phyloP scores from a whole-genome alignment of 1,140 invertebrate species.

The Trichonephila clavipes region DNA sequence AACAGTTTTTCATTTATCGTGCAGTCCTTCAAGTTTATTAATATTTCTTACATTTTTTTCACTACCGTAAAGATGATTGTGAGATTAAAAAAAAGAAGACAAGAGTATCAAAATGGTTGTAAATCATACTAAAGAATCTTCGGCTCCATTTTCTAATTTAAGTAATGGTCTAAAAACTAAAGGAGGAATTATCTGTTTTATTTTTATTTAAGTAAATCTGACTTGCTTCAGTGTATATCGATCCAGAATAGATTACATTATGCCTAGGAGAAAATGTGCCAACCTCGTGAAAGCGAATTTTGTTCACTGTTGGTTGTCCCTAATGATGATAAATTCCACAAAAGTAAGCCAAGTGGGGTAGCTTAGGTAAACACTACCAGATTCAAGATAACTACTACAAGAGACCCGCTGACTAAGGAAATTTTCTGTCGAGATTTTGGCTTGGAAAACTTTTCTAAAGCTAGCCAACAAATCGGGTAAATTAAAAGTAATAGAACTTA shows the following conservation, averaged over 20 bases:
- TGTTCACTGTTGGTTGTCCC: neutral
- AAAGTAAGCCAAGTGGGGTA: neutral
- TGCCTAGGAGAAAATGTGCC: neutral
- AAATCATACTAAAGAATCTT: slow-evolving; percentile 23
- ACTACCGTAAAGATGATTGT: neutral
- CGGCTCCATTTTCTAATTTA: neutral
- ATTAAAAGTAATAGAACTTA: slow-evolving; percentile 47
- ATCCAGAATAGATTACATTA: slow-evolving; percentile 44
- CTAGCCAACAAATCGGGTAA: slow-evolving; percentile 32
- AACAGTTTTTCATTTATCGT: neutral
- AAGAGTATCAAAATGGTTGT: neutral
- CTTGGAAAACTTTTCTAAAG: neutral
- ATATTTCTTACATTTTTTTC: no score
- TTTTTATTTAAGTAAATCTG: slow-evolving; percentile 1
- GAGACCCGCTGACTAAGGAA: neutral
- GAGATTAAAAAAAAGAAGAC: neutral
- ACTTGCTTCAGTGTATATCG: neutral
- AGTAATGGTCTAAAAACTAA: slow-evolving; percentile 28
- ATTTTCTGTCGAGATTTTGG: neutral
- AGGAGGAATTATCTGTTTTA: neutral
- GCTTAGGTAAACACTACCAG: slow-evolving; percentile 32
- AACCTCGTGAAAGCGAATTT: neutral
- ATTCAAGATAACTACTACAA: neutral
- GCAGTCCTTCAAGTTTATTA: no score
- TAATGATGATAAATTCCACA: slow-evolving; percentile 51